Base-by-base conservation (phyloP, 1,140 invertebrate species). In the Drosophila novamexicana region DNA sequence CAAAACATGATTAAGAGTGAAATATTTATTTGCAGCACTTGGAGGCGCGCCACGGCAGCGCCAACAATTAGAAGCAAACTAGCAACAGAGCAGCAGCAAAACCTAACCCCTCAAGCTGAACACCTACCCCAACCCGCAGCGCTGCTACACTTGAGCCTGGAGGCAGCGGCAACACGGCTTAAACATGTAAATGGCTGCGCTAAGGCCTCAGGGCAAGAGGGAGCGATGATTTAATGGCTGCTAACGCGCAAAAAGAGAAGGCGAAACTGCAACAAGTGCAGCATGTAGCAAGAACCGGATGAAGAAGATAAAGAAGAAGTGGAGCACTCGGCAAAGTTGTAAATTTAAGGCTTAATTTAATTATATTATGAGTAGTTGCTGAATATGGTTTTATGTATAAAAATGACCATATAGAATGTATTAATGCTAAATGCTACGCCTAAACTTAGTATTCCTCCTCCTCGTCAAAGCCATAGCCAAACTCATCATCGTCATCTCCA, bases 391-490 rank as follows among this genome's bases (percentile, higher is more conserved):
- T 58, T 18, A 53, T 45, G 57, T 49, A 66, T 42, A 18, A 16
- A 44, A 71, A 47, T 36, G 10, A 36, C 14, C 39, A 32, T 14
- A 32, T 7, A 54, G 34, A 63, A 70, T 47, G 45, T 70, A n/a
- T 4, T 14, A 57, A 52, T 42, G 6, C 37, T 53, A 64, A 64
- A 68, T 68, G 65, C 56, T 32, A 42, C 12, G 39, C 10, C 47
- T 54, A 42, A 16, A 32, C 14, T 47, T 89, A 88, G 61, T 88
- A 88, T 45, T 89, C 83, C 44, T 84, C 77, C 22, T 92, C 91
- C n/a, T 92, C 91, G 50, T 92, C 91, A 73, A 92, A 92, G 8
- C 84, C 92, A 52, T 92, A 92, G 37, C 84, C 84, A 14, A 86
- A 92, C 58, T 92, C 83, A 53, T 91, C 91, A 12, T 88, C 85